phyloP scores from a whole-genome alignment of 2,113 vertebrate species.

The Octodon degus region DNA sequence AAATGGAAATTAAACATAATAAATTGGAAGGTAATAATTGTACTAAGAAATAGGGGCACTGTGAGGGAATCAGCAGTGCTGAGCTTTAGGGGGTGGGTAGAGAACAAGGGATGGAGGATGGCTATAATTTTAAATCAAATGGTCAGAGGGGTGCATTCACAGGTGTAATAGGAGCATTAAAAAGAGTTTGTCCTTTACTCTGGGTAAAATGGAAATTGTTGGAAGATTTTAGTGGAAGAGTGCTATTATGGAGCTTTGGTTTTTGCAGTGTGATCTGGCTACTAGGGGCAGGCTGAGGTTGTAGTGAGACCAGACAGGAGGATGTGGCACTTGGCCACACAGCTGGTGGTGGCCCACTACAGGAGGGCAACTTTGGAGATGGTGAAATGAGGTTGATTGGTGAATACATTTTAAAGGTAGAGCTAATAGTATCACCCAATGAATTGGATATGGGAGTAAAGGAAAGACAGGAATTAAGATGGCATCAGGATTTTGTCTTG shows the following conservation, averaged over 20 bases:
- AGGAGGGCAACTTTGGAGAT: neutral
- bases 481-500: neutral
- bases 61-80: neutral
- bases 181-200: neutral
- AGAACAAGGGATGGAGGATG: neutral
- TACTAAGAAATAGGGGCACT: neutral
- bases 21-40: neutral
- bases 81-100: neutral
- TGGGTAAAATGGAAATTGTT: neutral
- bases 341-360: neutral
- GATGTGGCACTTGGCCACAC: rapidly evolving
- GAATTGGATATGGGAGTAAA: neutral
- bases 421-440: neutral
- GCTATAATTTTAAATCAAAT: neutral
- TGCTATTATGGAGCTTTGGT: neutral
- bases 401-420: neutral
- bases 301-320: neutral
- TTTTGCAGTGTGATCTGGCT: neutral
- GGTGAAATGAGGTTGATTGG: neutral
- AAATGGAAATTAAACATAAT: neutral
- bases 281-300: neutral
- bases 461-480: neutral
- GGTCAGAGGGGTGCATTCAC: neutral
- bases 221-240: no score
- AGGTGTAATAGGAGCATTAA: no score